phyloP scores from a whole-genome alignment of 2,888 invertebrate genomes.

The Holacanthella duospinosa region DNA sequence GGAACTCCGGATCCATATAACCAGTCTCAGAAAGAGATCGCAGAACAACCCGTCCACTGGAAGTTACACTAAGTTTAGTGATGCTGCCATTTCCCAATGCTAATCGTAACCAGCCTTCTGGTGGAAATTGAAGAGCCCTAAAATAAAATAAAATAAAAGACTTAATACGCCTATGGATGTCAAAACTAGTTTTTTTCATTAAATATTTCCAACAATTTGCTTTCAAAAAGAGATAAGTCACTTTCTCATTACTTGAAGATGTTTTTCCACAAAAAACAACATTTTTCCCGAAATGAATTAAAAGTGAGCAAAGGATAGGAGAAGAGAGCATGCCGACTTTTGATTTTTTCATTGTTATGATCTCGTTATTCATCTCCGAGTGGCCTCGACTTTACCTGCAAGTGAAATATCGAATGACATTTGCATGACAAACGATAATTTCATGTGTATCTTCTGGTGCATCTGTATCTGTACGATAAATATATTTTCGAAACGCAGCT shows the following conservation, averaged over 20 bases:
- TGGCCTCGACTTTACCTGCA: constrained; percentile 55
- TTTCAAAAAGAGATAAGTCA: no score
- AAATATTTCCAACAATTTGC: no score
- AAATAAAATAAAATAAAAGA: constrained; percentile 37
- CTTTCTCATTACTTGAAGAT: no score
- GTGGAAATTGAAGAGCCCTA: constrained; percentile 90
- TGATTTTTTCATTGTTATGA: neutral
- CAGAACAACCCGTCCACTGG: constrained; percentile 75
- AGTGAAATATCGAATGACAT: constrained; percentile 92
- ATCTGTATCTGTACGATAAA: constrained; percentile 71
- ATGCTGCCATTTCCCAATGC: constrained; percentile 84
- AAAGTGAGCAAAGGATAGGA: neutral
- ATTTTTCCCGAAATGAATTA: neutral
- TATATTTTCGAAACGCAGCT: constrained; percentile 84
- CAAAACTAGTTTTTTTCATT: no score
- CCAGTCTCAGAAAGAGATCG: constrained; percentile 78
- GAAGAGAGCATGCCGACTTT: neutral
- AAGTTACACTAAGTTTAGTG: constrained; percentile 77
- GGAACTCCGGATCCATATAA: constrained; percentile 65
- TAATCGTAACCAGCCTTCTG: constrained; percentile 92
- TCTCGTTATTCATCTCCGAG: neutral
- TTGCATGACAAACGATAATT: constrained; percentile 90
- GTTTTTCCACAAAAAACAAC: no score
- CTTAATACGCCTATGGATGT: neutral
- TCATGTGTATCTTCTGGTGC: constrained; percentile 78